Base-by-base conservation (phyloP, 2,797 vertebrate species). In the Acrossocheilus wenchowensis region DNA sequence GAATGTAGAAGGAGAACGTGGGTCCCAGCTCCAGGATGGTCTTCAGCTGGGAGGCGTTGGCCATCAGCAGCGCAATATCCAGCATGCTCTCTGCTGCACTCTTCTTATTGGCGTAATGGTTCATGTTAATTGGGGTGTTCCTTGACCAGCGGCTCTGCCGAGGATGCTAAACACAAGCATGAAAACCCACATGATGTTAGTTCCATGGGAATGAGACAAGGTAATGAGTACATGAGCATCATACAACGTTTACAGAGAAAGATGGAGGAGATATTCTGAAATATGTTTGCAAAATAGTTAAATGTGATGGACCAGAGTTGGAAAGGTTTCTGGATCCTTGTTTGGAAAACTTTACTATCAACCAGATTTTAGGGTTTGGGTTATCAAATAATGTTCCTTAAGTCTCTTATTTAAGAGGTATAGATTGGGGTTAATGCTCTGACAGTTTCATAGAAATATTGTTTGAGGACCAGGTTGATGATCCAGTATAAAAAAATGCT, bases 31-130 rank as follows among this genome's bases (percentile, higher is more conserved):
- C 96, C 84, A 99, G 81, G 64, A 99, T 97, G 0, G 97, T 97
- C 90, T 99, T 99, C 88, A 99, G 95, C 94, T 99, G 98, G 0
- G 98, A 98, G 0, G 98, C 98, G 0, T 99, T 99, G 57, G 98
- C 98, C 98, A 99, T 98, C 80, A 99, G 96, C 77, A 99, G 93
- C 0, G 98, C 98, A 2, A 99, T 92, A 83, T 99, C 98, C 94
- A 99, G 92, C 98, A 99, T 99, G 94, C 98, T 99, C 91, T 99
- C 97, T 0, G 98, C 98, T 0, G 96, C 97, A 0, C 97, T 99
- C 95, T 99, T 99, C 96, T 99, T 99, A 86, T 98, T 99, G 85
- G 98, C 98, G 0, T 99, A 99, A 87, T 97, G 95, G 94, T 99
- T 99, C 93, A 99, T 95, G 90, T 99, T 98, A 90, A 99, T 94